Percentiles rank a stretch among this genome's conserved stretches.
Conservation (phyloP, 1,140 invertebrate species). For the Popillia japonica region DNA sequence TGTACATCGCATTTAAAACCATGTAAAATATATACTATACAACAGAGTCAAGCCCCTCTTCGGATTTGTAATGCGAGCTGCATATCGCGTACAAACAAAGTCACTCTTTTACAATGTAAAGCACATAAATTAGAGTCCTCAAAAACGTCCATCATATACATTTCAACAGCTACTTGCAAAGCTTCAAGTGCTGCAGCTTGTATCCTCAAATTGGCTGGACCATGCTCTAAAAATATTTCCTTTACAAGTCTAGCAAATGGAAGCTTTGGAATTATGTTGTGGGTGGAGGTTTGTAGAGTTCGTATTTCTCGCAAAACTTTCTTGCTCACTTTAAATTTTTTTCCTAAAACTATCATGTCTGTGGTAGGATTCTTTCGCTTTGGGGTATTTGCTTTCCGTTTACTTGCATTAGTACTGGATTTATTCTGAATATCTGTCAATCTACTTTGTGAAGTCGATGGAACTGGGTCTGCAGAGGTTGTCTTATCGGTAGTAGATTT, state of each 20-base stretch:
- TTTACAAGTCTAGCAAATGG: slow-evolving; percentile 26
- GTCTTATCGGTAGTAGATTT: not conserved
- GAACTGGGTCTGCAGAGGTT: not conserved
- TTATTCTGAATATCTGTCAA: not conserved
- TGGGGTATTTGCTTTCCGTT: not conserved
- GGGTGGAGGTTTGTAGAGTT: not conserved
- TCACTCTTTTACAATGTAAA: slow-evolving; percentile 30
- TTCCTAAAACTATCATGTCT: not conserved
- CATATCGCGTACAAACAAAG: slow-evolving; percentile 8
- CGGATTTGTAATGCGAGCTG: not conserved
- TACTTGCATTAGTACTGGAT: not conserved
- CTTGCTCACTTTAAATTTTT: not conserved
- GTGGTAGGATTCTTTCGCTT: not conserved
- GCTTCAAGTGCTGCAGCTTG: not conserved
- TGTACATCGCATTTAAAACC: too few relatives aligned
- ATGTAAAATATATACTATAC: not conserved
- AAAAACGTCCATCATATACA: slow-evolving; percentile 22
- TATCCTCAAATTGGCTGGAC: not conserved
- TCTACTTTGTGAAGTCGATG: not conserved
- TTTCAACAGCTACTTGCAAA: slow-evolving; percentile 17
- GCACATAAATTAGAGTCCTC: slow-evolving; percentile 36
- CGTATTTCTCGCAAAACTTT: slow-evolving; percentile 12
- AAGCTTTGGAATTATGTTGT: not conserved
- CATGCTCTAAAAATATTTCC: not conserved
- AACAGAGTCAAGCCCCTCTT: not conserved